Conservation (phyloP, 2,888 invertebrate genomes). For the Heteromurus nitidus region DNA sequence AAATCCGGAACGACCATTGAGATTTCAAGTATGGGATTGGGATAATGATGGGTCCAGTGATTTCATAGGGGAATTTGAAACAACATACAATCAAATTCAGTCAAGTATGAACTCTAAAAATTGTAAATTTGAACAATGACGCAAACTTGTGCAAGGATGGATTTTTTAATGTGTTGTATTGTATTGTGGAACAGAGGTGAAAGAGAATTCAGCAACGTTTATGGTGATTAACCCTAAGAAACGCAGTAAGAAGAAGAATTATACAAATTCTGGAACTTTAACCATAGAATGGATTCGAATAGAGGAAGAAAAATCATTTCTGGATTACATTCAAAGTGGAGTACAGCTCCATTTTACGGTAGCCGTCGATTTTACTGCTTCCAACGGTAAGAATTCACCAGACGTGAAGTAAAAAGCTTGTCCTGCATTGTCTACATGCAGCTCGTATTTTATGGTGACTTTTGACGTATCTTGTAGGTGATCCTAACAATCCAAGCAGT, state of each 20-base stretch:
- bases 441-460: constrained; percentile 75
- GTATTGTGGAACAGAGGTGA: neutral
- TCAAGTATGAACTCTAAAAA: constrained; percentile 31
- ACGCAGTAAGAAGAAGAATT: constrained; percentile 77
- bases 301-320: constrained; percentile 74
- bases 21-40: constrained; percentile 78
- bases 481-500: constrained; percentile 74
- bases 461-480: constrained; percentile 74
- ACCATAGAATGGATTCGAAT: constrained; percentile 17
- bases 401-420: too few relatives aligned
- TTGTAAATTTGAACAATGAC: too few relatives aligned
- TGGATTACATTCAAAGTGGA: constrained; percentile 78
- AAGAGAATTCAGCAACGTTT: constrained; percentile 18
- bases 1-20: constrained; percentile 76
- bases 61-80: constrained; percentile 76
- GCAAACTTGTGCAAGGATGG: too few relatives aligned
- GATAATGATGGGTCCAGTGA: constrained; percentile 77
- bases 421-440: too few relatives aligned
- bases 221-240: constrained; percentile 75
- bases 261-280: constrained; percentile 74
- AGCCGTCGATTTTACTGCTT: constrained; percentile 75
- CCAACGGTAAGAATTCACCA: constrained; percentile 73
- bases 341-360: constrained; percentile 74
- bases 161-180: too few relatives aligned
- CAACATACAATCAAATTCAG: constrained; percentile 74